Evolutionary conservation across 2,888 invertebrate species (phyloP), one percentile per base, ranked within the genome.

Genomic region (Rotaria socialis): DNA sequence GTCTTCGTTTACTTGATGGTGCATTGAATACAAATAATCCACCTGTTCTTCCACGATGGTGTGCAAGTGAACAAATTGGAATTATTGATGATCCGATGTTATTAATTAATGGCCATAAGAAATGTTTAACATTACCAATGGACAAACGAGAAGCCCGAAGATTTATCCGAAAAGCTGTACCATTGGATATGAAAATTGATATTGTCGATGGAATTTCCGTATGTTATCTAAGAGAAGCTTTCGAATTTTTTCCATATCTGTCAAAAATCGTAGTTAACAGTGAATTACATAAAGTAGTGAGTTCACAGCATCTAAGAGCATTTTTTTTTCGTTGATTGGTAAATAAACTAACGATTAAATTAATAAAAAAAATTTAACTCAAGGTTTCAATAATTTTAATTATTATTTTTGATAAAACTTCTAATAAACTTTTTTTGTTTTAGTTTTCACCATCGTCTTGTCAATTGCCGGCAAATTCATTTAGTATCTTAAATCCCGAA

Each of bases 31-130:
- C 35, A 19, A 67, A 1, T 67, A 35, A 67, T 67, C 67, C 67
- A 67, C 41, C 67, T 27, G 19, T 67, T 41, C 67, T 67, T 35
- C 67, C 67, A 67, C 67, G 19, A 67, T 67, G 67, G 67, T 67
- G 67, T 67, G 35, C 35, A 27, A 67, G 67, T 19, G 35, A 67
- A 35, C 67, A 67, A 35, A 67, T 67, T 6, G 35, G 19, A 27
- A 67, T 19, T 2, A 7, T 11, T 19, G 67, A 67, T 35, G 67
- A 67, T 67, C 67, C 67, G 4, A 67, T 67, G 67, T 19, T 67
- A 35, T 67, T 67, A 67, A 67, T 67, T 35, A 8, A 67, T 35
- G 67, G 35, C 35, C 35, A 67, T 35, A 6, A 27, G 10, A 35
- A 8, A 67, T 67, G 19, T 67, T 16, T 67, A 35, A 35, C 67